phyloP scores from a whole-genome alignment of 2,113 vertebrate genomes.

The Hymenochirus boettgeri region DNA sequence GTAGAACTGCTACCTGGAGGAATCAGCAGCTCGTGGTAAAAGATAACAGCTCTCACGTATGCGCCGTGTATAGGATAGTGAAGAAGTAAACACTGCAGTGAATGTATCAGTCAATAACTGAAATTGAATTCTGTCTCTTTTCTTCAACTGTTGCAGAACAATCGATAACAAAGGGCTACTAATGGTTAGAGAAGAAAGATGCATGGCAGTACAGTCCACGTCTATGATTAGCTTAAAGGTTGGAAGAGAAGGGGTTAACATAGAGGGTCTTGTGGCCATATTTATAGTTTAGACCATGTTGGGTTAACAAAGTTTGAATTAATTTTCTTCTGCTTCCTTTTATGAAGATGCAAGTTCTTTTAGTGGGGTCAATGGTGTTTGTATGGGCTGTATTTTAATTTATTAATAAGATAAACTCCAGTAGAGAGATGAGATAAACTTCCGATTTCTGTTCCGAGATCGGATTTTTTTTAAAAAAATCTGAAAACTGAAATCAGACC shows the following conservation, averaged over 20 bases:
- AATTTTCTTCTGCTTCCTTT: no score
- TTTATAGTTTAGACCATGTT: no score
- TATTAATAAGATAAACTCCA: no score
- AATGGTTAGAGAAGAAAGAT: background rate
- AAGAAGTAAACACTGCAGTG: background rate
- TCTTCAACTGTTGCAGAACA: background rate
- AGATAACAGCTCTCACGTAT: background rate
- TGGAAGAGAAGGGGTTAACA: background rate
- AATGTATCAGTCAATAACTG: slow-evolving; percentile 21
- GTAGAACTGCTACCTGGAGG: background rate
- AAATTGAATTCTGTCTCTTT: slow-evolving; percentile 14
- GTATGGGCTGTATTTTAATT: no score
- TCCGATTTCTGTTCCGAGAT: no score
- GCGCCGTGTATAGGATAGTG: background rate
- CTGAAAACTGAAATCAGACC: no score
- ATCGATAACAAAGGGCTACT: slow-evolving; percentile 14
- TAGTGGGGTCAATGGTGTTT: no score
- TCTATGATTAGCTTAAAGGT: slow-evolving; percentile 8
- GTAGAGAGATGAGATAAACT: no score
- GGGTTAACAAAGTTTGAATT: no score
- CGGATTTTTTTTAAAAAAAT: no score
- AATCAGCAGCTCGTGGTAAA: background rate
- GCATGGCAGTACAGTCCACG: background rate
- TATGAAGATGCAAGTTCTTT: no score
- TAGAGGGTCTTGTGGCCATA: no score